Evolutionary conservation across 2,113 vertebrate species (phyloP).

Genomic region (Natator depressus): DNA sequence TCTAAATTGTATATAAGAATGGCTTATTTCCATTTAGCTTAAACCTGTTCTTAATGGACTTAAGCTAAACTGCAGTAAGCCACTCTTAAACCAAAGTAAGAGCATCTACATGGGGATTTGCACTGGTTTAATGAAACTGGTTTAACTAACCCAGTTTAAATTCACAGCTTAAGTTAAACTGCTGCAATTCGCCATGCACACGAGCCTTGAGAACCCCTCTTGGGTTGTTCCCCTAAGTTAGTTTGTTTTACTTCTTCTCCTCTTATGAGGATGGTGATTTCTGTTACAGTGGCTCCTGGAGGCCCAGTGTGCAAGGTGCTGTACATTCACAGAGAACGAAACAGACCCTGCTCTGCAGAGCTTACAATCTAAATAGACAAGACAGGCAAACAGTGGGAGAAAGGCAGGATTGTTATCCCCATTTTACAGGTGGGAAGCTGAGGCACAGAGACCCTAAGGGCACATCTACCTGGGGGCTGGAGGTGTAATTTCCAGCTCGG

Average conservation of each 20-base stretch:
- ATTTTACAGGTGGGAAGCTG: neutral
- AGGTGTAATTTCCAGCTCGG: too few relatives aligned
- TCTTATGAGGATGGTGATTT: neutral
- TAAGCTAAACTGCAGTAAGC: neutral
- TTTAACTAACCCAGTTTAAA: neutral
- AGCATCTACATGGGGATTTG: neutral
- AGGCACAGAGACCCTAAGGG: neutral
- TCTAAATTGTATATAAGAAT: neutral
- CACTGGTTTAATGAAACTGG: neutral
- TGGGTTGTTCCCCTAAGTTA: neutral
- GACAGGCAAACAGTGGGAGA: neutral
- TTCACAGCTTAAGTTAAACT: neutral
- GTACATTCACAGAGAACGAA: neutral
- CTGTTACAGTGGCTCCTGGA: neutral
- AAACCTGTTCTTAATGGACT: neutral
- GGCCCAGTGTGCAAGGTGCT: neutral
- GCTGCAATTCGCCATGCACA: neutral
- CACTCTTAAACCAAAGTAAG: neutral
- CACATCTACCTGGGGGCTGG: neutral
- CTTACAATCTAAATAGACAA: neutral
- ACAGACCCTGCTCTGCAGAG: neutral
- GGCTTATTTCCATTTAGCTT: neutral
- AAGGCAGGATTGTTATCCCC: neutral
- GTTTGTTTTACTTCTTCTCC: neutral
- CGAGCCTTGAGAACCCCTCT: neutral